phyloP scores from a whole-genome alignment of 2,797 vertebrate genomes.

The Brachymystax lenok region DNA sequence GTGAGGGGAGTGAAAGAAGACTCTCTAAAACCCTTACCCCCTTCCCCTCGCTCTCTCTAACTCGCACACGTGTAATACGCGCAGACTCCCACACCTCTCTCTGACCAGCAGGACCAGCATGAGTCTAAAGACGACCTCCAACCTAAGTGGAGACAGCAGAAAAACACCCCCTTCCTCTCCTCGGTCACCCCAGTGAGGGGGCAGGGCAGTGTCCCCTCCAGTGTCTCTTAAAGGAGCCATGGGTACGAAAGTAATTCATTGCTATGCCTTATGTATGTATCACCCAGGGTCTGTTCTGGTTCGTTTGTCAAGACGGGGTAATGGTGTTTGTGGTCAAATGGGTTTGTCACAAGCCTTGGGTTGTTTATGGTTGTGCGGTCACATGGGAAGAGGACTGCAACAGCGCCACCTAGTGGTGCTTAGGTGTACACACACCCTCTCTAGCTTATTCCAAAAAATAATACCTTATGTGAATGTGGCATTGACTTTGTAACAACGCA shows the following conservation, averaged over 20 bases:
- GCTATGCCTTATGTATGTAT: too few species aligned
- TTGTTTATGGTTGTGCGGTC: constrained; percentile 12
- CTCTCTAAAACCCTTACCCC: neutral
- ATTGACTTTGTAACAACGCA: neutral
- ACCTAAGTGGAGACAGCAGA: constrained; percentile 34
- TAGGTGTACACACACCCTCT: neutral
- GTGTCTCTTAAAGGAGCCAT: constrained; percentile 19
- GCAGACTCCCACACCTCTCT: neutral
- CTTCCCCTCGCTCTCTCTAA: neutral
- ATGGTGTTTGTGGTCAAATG: constrained; percentile 1
- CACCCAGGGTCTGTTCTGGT: neutral
- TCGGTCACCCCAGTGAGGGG: constrained; percentile 27
- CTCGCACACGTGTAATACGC: constrained; percentile 6
- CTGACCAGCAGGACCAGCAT: constrained; percentile 23
- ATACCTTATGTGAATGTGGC: neutral
- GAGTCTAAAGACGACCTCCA: neutral
- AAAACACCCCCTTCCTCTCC: constrained; percentile 39
- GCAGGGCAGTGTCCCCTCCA: neutral
- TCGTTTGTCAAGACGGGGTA: neutral
- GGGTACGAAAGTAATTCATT: constrained; percentile 18
- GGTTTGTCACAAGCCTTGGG: neutral
- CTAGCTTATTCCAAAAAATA: neutral
- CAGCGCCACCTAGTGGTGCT: constrained; percentile 31
- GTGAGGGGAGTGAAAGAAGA: neutral
- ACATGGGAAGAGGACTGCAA: constrained; percentile 20